phyloP scores from a whole-genome alignment of 92 coral and sea anemone genomes.

The Porites cylindrica region DNA sequence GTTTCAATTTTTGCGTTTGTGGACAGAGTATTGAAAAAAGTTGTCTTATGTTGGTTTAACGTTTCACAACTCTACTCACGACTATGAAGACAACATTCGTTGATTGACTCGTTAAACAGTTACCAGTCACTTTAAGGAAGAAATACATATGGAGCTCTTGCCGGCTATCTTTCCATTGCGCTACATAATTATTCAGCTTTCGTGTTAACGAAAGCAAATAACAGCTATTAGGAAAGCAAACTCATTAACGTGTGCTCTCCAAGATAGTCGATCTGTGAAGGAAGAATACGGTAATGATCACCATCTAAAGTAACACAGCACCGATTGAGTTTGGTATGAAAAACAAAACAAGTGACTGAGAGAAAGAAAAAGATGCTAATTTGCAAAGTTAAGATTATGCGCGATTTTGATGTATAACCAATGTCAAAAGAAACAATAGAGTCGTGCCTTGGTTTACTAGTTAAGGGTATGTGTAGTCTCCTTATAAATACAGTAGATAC shows the following conservation, averaged over 20 bases:
- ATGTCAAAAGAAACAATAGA: neutral
- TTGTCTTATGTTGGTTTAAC: too few relatives aligned
- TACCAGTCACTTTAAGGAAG: neutral
- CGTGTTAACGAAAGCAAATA: neutral
- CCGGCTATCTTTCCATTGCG: too few relatives aligned
- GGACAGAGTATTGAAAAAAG: too few relatives aligned
- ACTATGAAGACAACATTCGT: neutral
- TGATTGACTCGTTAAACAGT: neutral
- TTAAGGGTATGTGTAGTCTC: neutral
- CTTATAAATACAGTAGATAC: neutral
- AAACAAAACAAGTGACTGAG: too few relatives aligned
- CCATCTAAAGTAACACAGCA: neutral
- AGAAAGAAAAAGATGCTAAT: neutral
- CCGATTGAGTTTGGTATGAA: neutral
- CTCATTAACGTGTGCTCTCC: neutral
- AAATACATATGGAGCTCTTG: neutral
- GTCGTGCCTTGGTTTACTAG: neutral
- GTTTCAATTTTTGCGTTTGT: too few relatives aligned
- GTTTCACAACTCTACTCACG: too few relatives aligned
- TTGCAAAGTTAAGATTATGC: constrained; percentile 4
- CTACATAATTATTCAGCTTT: neutral
- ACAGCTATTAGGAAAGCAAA: constrained; percentile 7
- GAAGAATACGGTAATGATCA: neutral
- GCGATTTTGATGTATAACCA: neutral
- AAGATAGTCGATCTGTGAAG: neutral